phyloP scores from a whole-genome alignment of 1,140 invertebrate species.

The Nasonia giraulti region DNA sequence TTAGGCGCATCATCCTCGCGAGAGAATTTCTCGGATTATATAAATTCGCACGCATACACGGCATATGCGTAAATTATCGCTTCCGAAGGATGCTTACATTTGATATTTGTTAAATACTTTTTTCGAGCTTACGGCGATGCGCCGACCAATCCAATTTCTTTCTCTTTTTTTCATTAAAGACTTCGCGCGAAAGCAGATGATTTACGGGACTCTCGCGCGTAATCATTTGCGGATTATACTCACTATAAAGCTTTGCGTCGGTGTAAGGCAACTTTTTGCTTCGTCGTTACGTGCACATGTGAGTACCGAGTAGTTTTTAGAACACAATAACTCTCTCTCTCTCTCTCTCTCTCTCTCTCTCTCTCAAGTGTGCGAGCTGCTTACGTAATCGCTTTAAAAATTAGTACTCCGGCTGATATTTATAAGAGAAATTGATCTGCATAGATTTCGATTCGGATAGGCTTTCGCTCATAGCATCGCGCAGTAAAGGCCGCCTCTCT shows the following conservation, averaged over 20 bases:
- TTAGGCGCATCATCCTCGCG: background rate
- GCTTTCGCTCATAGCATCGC: background rate
- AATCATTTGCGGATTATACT: background rate
- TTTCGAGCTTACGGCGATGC: background rate
- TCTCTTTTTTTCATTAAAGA: background rate
- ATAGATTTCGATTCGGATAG: conserved; percentile 11
- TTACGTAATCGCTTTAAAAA: conserved; percentile 37
- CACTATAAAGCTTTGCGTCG: background rate
- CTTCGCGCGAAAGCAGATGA: background rate
- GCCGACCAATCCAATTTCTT: background rate
- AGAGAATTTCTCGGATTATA: background rate
- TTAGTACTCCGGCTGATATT: conserved; percentile 1
- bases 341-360: background rate
- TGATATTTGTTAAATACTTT: background rate
- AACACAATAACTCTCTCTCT: background rate
- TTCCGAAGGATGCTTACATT: background rate
- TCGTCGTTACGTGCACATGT: background rate
- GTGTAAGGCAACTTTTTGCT: background rate
- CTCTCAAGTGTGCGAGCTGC: background rate
- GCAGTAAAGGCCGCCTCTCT: too few relatives aligned
- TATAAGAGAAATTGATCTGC: conserved; percentile 33
- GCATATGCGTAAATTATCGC: background rate
- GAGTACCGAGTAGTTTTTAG: background rate
- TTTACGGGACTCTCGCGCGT: background rate
- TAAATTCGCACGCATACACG: background rate